Conservation (phyloP, 1,140 invertebrate genomes). For the Frieseomelitta varia region DNA sequence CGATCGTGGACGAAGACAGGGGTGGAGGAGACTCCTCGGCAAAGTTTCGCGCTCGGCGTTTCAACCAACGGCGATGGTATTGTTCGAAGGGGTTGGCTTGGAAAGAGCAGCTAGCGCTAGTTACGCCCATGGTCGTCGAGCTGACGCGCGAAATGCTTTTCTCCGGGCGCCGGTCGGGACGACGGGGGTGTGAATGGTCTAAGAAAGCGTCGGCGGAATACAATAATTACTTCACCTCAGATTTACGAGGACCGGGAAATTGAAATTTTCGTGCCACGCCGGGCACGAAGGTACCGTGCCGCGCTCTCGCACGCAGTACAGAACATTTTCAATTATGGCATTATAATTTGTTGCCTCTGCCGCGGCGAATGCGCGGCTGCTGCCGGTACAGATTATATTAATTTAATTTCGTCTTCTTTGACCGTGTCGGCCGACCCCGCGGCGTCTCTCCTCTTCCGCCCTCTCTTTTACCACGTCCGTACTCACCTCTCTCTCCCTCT, state of each 20-base stretch:
- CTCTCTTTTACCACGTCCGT: not conserved
- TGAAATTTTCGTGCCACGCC: constrained; percentile 79
- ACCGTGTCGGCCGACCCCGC: constrained; percentile 56
- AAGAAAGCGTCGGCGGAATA: constrained; percentile 79
- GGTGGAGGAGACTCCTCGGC: not conserved
- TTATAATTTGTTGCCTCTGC: constrained; percentile 79
- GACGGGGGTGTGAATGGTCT: constrained; percentile 74
- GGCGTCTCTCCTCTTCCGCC: not conserved
- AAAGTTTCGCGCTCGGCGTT: constrained; percentile 3
- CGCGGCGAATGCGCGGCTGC: constrained; percentile 70
- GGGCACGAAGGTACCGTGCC: constrained; percentile 46
- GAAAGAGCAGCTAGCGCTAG: constrained; percentile 60
- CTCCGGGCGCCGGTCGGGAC: constrained; percentile 53
- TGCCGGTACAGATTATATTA: constrained; percentile 77
- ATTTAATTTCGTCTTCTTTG: constrained; percentile 80
- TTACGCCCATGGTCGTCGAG: constrained; percentile 77
- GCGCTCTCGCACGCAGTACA: constrained; percentile 63
- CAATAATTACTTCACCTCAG: constrained; percentile 82
- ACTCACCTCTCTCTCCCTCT: not conserved
- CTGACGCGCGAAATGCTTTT: constrained; percentile 76
- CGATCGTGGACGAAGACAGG: not conserved
- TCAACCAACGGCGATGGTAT: not conserved
- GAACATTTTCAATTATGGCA: constrained; percentile 81
- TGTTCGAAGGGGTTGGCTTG: constrained; percentile 32
- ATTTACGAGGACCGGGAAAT: constrained; percentile 81